These are phyloP conservation scores for Drosophila athabasca DNA, from an alignment of 1,140 invertebrate genomes.

Conservation along the genomic window DNA sequence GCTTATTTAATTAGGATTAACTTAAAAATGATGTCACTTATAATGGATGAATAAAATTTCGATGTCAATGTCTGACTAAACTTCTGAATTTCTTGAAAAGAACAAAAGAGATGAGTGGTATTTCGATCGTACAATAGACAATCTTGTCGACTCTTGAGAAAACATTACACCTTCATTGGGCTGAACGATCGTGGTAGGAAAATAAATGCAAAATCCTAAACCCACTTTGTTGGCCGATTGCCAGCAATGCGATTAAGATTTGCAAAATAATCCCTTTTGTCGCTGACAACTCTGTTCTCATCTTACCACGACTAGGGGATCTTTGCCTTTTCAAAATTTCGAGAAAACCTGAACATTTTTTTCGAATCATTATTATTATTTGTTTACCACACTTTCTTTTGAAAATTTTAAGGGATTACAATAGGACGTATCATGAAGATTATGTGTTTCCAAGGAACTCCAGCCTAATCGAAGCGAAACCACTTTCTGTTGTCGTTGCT, in stretches of 20 bases:
- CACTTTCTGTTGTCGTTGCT: neutral
- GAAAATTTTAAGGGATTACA: neutral
- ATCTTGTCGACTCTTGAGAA: constrained; percentile 27
- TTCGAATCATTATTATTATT: constrained; percentile 13
- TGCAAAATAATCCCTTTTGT: constrained; percentile 35
- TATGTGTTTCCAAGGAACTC: neutral
- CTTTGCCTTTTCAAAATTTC: neutral
- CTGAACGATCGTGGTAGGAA: constrained; percentile 1
- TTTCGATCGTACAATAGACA: neutral
- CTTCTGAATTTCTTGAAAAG: neutral
- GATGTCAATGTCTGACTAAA: neutral
- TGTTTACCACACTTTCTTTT: constrained; percentile 1
- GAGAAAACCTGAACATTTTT: constrained; percentile 7
- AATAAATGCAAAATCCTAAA: neutral
- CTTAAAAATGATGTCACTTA: no score
- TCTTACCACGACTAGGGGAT: neutral
- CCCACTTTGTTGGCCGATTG: constrained; percentile 12
- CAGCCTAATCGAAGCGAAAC: constrained; percentile 1
- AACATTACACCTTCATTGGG: constrained; percentile 3
- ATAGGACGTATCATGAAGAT: constrained; percentile 1
- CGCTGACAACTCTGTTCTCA: constrained; percentile 12
- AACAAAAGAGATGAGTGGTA: constrained; percentile 7
- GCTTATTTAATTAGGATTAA: no score
- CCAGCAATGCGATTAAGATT: constrained; percentile 36
- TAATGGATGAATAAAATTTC: no score